Base-by-base conservation (phyloP, 2,113 vertebrate species). In the Solenodon paradoxus region DNA sequence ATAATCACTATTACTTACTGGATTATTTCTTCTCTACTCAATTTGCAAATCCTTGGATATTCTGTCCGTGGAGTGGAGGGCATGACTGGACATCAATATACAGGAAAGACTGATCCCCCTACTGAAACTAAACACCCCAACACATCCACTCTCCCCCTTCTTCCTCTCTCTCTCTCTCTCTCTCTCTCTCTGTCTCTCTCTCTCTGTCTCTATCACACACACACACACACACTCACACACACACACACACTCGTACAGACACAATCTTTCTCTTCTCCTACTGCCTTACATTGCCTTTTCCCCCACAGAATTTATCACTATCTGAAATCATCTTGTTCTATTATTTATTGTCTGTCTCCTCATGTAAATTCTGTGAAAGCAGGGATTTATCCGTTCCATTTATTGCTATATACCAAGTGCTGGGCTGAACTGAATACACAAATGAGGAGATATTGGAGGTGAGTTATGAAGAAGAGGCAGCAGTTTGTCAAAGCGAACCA, bases 321-420 rank as follows among this genome's bases (percentile, higher is more conserved):
- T 69, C 87, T 57, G 63, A 61, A 88, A 88, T 66, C 24, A 72
- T 71, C 55, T 61, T 88, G 22, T 84, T 85, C 64, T 87, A 66
- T 94, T 88, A 87, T 64, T 71, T 85, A 78, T 49, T 47, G 35
- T 71, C 81, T 85, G 28, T 88, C 88, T 95, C 4, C 35, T 85
- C 72, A 64, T 47, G 74, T 77, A 96, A 94, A 82, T 82, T 86
- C 74, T 42, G 61, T 49, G 49, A 69, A 7, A 85, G 53, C 10
- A 61, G 15, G 32, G 12, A 57, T 91, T 74, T 82, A 28, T 82
- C 72, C 20, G 4, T 16, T 26, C 28, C 68, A 30, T 64, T 87
- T 77, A 89, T 78, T 49, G 20, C 51, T 88, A 9, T 74, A 49
- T 63, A 32, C 74, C 12, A 40, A 78, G 2, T 6, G 49, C 55